These are phyloP conservation scores for Myiopsitta monachus DNA, from an alignment of 2,113 vertebrate genomes.

Conservation along the genomic window DNA sequence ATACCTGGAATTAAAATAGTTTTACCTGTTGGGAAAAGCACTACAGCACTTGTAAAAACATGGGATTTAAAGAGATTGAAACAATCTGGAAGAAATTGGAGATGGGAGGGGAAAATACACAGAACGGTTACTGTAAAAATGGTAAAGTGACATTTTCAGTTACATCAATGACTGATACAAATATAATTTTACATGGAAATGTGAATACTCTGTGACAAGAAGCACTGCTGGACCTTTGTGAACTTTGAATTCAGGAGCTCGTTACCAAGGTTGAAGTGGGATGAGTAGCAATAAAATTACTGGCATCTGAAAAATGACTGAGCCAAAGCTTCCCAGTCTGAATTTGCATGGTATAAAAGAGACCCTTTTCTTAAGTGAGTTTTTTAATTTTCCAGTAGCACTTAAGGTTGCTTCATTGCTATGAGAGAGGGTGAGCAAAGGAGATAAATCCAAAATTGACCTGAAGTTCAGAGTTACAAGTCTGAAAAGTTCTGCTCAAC, in stretches of 20 bases:
- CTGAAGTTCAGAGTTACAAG: neutral
- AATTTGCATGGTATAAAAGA: neutral
- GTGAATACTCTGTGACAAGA: neutral
- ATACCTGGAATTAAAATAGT: neutral
- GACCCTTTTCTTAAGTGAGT: neutral
- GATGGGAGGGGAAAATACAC: neutral
- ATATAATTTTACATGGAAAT: neutral
- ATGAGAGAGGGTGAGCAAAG: neutral
- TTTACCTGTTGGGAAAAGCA: neutral
- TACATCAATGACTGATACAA: neutral
- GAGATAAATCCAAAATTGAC: neutral
- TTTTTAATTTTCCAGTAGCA: neutral
- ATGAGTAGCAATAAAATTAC: neutral
- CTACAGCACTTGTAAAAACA: neutral
- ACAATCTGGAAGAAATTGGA: neutral
- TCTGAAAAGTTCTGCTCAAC: neutral
- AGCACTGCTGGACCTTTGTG: neutral
- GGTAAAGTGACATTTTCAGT: neutral
- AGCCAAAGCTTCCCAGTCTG: neutral
- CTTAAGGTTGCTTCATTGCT: neutral
- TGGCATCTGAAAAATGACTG: neutral
- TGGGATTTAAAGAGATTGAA: neutral
- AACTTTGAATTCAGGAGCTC: neutral
- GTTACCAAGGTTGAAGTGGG: neutral
- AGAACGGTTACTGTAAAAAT: neutral